Base-by-base conservation (phyloP, 2,888 invertebrate species). In the Yponomeuta malinellus region DNA sequence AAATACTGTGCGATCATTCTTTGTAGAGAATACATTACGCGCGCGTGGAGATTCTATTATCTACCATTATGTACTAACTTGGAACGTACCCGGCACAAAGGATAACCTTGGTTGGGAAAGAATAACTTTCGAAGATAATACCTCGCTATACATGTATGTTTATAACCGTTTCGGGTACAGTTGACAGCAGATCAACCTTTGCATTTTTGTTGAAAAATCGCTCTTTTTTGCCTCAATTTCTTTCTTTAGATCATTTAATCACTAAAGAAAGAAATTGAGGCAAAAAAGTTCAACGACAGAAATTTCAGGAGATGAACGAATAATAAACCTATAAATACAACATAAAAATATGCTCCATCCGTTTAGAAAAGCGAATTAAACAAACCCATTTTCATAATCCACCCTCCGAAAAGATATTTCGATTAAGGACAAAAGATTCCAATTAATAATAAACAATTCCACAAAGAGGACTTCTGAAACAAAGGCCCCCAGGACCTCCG, bases 121-220 rank as follows among this genome's bases (percentile, higher is more conserved):
- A 59, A 59, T 59, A 59, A 59, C 52, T 59, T 59, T 59, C 15
- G 52, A 59, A 59, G 52, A 59, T 59, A 59, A 59, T 59, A 59
- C 52, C 52, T 43, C 43, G 43, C 37, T 37, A 43, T 43, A 8
- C 8, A 8, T 43, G 43, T 8, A 43, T 43, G 43, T 43, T 8
- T 6, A 15, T 15, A 59, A 59, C 52, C 52, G 15, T 59, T 59
- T 59, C 15, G 12, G 52, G 12, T 43, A 43, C 43, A 43, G 43
- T 43, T 9, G 43, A 43, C 43, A 8, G 43, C 43, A 43, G 43
- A 43, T 43, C 43, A 43, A 43, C 8, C 8, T 43, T 43, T 43
- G 5, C 43, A 43, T 43, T 8, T 43, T 5, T 43, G 43, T 43
- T 43, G 43, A 43, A 8, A 8, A 43, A 37, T 37, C 37, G 37